Percentiles rank a stretch among this genome's conserved stretches.
Evolutionary conservation across 2,888 invertebrate genomes (phyloP).

Genomic region (Notocelia uddmanniana): DNA sequence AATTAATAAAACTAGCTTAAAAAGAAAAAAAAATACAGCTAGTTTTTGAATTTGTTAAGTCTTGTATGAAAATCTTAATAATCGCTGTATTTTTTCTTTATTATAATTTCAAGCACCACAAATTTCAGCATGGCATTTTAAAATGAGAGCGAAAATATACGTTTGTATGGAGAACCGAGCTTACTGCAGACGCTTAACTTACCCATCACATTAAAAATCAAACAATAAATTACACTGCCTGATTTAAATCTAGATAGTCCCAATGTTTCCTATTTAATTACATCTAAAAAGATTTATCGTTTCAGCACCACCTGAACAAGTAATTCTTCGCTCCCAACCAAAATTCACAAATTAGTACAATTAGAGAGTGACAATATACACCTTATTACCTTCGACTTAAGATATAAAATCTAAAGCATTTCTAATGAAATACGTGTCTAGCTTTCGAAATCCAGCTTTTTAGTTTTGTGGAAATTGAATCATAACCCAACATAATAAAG

Average conservation of each 20-base stretch:
- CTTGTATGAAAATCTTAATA: too few species aligned
- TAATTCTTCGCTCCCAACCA: neutral
- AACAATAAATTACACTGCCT: neutral
- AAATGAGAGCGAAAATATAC: too few species aligned
- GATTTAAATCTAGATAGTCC: neutral
- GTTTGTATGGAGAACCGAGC: too few species aligned
- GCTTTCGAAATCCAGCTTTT: neutral
- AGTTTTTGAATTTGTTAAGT: too few species aligned
- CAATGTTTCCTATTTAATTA: neutral
- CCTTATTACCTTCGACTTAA: neutral
- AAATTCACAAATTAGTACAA: neutral
- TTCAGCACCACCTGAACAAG: conserved; percentile 6
- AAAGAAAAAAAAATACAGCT: too few species aligned
- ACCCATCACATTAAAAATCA: neutral
- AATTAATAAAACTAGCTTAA: too few species aligned
- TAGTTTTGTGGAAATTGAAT: neutral
- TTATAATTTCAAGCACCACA: too few species aligned
- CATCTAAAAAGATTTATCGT: conserved; percentile 11
- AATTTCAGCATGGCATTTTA: too few species aligned
- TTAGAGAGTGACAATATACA: neutral
- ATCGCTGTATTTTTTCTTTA: too few species aligned
- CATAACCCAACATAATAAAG: neutral
- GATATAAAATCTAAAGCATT: neutral
- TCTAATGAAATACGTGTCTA: neutral
- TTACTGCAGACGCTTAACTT: too few species aligned